phyloP scores from a whole-genome alignment of 2,888 invertebrate species.

The Crepidodera aurea region DNA sequence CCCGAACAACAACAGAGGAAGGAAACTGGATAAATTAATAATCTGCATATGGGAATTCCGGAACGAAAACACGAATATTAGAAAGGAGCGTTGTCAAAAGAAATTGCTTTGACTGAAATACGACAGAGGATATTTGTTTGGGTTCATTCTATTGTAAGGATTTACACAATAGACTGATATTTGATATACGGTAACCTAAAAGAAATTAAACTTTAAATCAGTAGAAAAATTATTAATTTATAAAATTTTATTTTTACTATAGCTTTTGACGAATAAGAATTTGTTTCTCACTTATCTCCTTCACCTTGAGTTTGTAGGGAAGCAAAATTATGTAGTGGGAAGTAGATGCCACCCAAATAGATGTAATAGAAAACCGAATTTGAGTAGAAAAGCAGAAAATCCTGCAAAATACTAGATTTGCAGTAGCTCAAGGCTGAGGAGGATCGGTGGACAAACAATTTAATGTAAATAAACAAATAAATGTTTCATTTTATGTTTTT shows the following conservation, averaged over 20 bases:
- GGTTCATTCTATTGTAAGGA: constrained; percentile 3
- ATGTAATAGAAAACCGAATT: constrained; percentile 50
- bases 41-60: constrained; percentile 31
- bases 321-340: too few species aligned
- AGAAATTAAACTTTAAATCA: background rate
- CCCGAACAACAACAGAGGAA: constrained; percentile 29
- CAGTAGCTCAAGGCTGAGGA: too few species aligned
- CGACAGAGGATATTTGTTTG: constrained; percentile 9
- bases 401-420: too few species aligned
- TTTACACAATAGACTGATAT: constrained; percentile 6
- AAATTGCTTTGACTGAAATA: constrained; percentile 19
- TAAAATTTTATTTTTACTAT: background rate
- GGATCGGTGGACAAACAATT: too few species aligned
- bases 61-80: constrained; percentile 28
- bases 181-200: background rate
- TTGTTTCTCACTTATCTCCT: too few species aligned
- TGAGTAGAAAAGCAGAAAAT: constrained; percentile 54
- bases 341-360: constrained; percentile 30
- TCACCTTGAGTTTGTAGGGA: too few species aligned
- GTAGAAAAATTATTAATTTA: background rate
- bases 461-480: constrained; percentile 54
- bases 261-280: too few species aligned
- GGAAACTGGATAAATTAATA: constrained; percentile 34
- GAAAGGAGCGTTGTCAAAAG: constrained; percentile 15
- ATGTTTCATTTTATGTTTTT: background rate